Base-by-base conservation (phyloP, 2,113 vertebrate genomes). In the Myotis lucifugus region DNA sequence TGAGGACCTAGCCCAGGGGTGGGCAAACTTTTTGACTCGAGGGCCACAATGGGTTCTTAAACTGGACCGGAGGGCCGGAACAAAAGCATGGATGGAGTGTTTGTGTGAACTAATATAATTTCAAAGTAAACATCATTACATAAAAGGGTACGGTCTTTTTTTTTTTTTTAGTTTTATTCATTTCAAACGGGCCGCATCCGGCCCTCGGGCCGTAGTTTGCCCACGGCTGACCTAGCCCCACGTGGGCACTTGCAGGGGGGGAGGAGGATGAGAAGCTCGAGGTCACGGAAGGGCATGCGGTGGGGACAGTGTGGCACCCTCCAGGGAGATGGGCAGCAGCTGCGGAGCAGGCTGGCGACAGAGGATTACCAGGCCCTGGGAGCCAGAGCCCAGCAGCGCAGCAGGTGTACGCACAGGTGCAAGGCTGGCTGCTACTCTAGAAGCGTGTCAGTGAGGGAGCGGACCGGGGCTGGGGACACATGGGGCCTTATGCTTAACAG, bases 291-390 rank as follows among this genome's bases (percentile, higher is more conserved):
- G 54, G 85, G 67, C 61, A 64, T 2, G 56, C 50, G 2, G 69
- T n/a, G 89, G 59, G 9, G 70, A 52, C 0, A 0, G 42, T 7
- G 32, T 54, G 40, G 82, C 48, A 1, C 84, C 56, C 86, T 82
- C 61, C 64, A 42, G 32, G 70, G 81, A 93, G 78, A 23, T 0
- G 13, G 42, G 56, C 13, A 11, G 70, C 88, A 96, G 94, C 96
- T 96, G 95, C 82, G 6, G 34, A 52, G 61, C 19, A 52, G 83
- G 59, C 89, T 93, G 95, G 86, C n/a, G 32, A 72, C 78, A 19
- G 50, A 72, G 87, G 95, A 95, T 93, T 70, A 81, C 23, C 46
- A 90, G 85, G 76, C 70, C n/a, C 32, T 21, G 13, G 64, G 25
- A 34, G 59, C 40, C 79, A 48, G 21, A 37, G 34, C 52, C 9